phyloP scores from a whole-genome alignment of 2,797 vertebrate species.

The Antrozous pallidus region DNA sequence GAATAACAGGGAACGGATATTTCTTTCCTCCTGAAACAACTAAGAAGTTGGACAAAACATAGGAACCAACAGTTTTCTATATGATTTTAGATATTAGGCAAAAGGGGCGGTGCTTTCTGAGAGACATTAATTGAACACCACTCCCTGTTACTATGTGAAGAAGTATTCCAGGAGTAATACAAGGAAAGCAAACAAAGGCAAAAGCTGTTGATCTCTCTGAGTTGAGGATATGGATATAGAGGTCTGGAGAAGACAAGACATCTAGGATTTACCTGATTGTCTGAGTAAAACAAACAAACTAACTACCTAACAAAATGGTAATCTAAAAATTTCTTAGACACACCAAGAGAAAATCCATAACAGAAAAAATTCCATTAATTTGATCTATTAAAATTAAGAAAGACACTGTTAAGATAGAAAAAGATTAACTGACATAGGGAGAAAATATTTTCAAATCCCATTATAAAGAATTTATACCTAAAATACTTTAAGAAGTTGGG shows the following conservation, averaged over 20 bases:
- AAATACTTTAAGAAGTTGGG: not conserved
- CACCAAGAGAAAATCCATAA: not conserved
- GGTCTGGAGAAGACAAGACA: not conserved
- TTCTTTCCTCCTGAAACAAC: not conserved
- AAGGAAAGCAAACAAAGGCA: not conserved
- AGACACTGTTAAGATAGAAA: not conserved
- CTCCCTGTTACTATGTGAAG: not conserved
- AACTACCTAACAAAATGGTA: not conserved
- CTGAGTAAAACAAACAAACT: not conserved
- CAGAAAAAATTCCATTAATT: not conserved
- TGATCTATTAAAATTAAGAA: not conserved
- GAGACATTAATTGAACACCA: not conserved
- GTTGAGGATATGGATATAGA: not conserved
- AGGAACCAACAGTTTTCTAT: not conserved
- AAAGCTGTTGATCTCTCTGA: not conserved
- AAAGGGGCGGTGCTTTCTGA: not conserved
- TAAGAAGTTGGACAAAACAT: not conserved
- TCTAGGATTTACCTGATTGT: not conserved
- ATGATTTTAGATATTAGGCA: not conserved
- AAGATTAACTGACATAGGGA: not conserved
- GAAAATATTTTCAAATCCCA: not conserved
- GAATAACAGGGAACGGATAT: not conserved
- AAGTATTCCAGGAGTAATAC: not conserved
- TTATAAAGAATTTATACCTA: not conserved
- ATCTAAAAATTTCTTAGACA: not conserved